Percentiles rank a stretch among this genome's conserved stretches.
Conservation (phyloP, 2,113 vertebrate species). For the Apteryx owenii region DNA sequence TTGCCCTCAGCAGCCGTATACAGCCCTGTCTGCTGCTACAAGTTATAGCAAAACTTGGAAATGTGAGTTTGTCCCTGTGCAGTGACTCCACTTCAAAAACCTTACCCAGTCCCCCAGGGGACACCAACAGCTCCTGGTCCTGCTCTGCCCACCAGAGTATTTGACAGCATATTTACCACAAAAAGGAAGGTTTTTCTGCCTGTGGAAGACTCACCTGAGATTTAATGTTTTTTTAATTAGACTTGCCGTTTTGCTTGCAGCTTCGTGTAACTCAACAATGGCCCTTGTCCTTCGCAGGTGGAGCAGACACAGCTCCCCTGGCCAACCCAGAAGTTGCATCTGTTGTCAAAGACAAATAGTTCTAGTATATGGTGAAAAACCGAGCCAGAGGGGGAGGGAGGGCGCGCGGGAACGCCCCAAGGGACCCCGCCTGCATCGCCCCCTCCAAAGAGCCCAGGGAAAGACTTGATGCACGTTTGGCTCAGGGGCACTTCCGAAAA, state of each 20-base stretch:
- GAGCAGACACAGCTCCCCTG: conserved; percentile 50
- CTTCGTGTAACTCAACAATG: conserved; percentile 74
- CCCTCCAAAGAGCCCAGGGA: no score
- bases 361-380: accelerated
- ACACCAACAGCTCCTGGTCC: neutral
- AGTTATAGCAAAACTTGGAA: neutral
- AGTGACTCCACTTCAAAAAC: accelerated
- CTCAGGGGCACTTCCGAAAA: no score
- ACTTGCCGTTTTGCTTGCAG: conserved; percentile 78
- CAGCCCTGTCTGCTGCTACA: neutral
- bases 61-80: accelerated
- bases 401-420: no score
- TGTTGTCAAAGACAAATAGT: conserved; percentile 20
- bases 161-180: accelerated
- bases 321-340: conserved; percentile 65
- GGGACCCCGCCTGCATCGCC: no score
- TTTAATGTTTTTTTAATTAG: no score
- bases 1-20: neutral
- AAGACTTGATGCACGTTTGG: no score
- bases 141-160: neutral
- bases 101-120: neutral
- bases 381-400: no score
- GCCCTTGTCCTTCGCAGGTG: conserved; percentile 66
- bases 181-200: neutral
- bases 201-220: neutral